These are phyloP conservation scores for Sebastes variabilis DNA, from an alignment of 2,797 vertebrate species.

Conservation along the genomic window DNA sequence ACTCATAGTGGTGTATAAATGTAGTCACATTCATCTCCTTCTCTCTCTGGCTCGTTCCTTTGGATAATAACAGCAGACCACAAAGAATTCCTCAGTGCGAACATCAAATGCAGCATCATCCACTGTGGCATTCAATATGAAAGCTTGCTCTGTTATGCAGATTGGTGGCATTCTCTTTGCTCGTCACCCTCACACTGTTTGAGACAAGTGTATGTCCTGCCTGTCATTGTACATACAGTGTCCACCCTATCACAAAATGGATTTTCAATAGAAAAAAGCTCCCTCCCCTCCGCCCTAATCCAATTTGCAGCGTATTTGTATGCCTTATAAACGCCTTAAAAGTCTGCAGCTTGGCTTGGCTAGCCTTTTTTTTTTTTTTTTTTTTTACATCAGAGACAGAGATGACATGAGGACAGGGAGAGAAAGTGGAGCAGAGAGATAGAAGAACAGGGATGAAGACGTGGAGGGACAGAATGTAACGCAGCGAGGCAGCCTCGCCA, in stretches of 20 bases:
- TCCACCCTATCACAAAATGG: conserved; percentile 63
- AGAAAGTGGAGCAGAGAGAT: conserved; percentile 43
- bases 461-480: conserved; percentile 42
- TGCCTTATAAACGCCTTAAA: conserved; percentile 68
- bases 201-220: conserved; percentile 52
- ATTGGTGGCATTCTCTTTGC: conserved; percentile 37
- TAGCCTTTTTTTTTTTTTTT: conserved; percentile 5
- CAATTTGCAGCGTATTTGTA: conserved; percentile 70
- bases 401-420: conserved; percentile 58
- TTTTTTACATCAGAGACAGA: conserved; percentile 35
- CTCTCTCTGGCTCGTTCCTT: background rate
- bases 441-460: conserved; percentile 40
- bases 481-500: conserved; percentile 13
- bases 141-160: conserved; percentile 39
- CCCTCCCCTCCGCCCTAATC: conserved; percentile 61
- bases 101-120: conserved; percentile 52
- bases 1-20: background rate
- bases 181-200: conserved; percentile 47
- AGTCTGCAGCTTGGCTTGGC: conserved; percentile 63
- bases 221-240: conserved; percentile 60
- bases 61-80: conserved; percentile 26
- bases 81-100: conserved; percentile 29
- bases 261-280: conserved; percentile 61
- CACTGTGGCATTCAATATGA: conserved; percentile 31
- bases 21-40: background rate